A percentile compares a stretch with the other conserved stretches of the same genome.
Evolutionary conservation across 2,888 invertebrate species (phyloP).

Genomic region (Lithophane socia): DNA sequence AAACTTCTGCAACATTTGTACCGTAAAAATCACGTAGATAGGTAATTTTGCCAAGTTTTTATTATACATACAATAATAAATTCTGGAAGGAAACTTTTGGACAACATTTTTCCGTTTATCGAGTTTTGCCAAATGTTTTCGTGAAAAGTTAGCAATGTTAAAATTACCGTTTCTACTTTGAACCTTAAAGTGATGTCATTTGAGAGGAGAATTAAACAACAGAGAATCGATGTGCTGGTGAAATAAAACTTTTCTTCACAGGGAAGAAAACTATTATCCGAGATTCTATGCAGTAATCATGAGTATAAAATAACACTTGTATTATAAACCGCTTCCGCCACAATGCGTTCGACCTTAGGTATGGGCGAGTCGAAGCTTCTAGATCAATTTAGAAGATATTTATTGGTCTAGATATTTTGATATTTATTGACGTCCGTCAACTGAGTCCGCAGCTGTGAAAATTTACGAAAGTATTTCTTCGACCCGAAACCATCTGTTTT

Average conservation of each 20-base stretch:
- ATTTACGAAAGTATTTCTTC: no score
- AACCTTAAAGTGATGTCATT: not conserved
- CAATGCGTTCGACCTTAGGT: no score
- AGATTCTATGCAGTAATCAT: not conserved
- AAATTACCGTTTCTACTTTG: not conserved
- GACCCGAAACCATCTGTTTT: no score
- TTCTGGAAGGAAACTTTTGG: conserved; percentile 38
- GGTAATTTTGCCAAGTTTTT: conserved; percentile 54
- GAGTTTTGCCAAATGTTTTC: conserved; percentile 13
- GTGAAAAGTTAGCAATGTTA: conserved; percentile 13
- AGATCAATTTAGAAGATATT: no score
- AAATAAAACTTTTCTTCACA: not conserved
- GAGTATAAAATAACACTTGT: not conserved
- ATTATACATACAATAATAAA: conserved; percentile 47
- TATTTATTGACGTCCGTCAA: no score
- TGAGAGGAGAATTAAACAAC: not conserved
- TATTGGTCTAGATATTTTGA: no score
- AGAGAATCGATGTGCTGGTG: not conserved
- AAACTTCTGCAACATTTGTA: conserved; percentile 51
- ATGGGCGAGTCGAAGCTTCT: no score
- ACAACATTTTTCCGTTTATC: conserved; percentile 37
- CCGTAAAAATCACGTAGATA: conserved; percentile 56
- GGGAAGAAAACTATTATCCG: not conserved
- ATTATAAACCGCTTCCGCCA: no score
- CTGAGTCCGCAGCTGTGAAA: no score